These are phyloP conservation scores for Gymnorhina tibicen DNA, from an alignment of 2,113 vertebrate genomes.

Conservation along the genomic window DNA sequence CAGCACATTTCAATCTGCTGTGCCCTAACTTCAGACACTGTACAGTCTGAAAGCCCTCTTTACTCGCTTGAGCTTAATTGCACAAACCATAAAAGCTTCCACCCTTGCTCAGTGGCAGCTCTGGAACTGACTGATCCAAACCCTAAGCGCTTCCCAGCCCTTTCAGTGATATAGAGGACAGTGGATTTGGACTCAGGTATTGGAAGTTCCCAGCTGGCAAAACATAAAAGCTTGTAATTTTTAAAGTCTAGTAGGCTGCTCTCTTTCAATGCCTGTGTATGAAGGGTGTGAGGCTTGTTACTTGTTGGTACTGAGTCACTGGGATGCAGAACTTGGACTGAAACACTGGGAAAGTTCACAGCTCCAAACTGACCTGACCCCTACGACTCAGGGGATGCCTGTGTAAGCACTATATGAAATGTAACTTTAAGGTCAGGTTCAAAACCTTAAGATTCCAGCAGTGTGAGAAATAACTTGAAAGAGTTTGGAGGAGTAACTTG, in stretches of 20 bases:
- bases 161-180: rapidly evolving
- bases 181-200: background rate
- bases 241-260: background rate
- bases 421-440: background rate
- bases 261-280: background rate
- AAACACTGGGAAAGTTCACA: background rate
- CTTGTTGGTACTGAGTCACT: background rate
- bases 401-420: background rate
- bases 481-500: background rate
- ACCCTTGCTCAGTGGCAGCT: background rate
- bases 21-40: background rate
- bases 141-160: background rate
- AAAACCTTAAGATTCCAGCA: background rate
- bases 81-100: background rate
- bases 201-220: background rate
- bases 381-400: background rate
- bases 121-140: background rate
- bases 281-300: background rate
- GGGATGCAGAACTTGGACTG: background rate
- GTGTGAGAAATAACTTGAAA: background rate
- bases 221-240: background rate
- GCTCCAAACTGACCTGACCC: background rate
- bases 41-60: background rate
- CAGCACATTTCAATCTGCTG: background rate
- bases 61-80: background rate